Evolutionary conservation across 1,140 invertebrate genomes (phyloP), one percentile per base, ranked within the genome.

Genomic region (Protaetia brevitarsis): DNA sequence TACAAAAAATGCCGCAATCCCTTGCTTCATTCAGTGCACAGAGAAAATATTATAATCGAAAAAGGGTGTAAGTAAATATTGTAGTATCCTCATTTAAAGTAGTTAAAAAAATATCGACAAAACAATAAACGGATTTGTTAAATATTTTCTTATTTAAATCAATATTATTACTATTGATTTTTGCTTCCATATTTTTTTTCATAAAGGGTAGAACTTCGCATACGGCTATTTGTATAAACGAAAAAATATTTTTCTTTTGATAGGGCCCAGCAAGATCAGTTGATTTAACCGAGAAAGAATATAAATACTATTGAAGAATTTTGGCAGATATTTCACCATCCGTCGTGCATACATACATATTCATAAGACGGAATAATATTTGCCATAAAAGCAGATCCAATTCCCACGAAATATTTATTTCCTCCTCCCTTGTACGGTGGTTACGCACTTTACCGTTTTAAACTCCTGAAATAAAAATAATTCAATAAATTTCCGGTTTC

Each of bases 351-450:
- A 0, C 16, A 6, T 37, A 37, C 16, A 16, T 51, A 51, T 51
- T 51, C 41, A 51, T 51, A 51, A 51, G 41, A 51, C 19, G 41
- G 41, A 16, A 51, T 51, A 51, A 51, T 51, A 51, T 26, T 51
- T 19, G 3, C 21, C 41, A 19, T 10, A 51, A 51, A 19, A 23
- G 41, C 21, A 23, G 26, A 51, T 51, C 41, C 41, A 51, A 51
- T 51, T 51, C 26, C 41, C 19, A 23, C 19, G 11, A 51, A 23
- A 51, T 51, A 26, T 51, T 51, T 11, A 11, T 51, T 23, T 51
- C 16, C 41, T 8, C 19, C 0, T 51, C 41, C 21, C 26, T 51
- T 16, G 41, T 5, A 51, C 26, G 2, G 19, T 1, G 19, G 41
- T 51, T 23, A 51, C 19, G 41, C 19, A 23, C 6, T 23, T 19